Evolutionary conservation across 2,888 invertebrate genomes (phyloP).

Genomic region (Xanthorhoe designata): DNA sequence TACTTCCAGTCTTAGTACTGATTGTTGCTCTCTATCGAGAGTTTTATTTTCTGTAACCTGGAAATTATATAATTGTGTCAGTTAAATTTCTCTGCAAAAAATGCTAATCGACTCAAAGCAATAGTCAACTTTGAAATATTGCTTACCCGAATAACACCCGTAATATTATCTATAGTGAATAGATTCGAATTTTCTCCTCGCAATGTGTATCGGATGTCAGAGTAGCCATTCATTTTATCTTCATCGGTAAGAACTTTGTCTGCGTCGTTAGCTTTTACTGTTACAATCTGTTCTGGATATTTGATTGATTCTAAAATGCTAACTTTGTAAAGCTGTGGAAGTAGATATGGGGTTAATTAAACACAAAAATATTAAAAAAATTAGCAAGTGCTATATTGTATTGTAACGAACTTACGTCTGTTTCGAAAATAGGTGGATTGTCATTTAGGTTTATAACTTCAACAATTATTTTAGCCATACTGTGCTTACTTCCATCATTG

Average conservation of each 20-base stretch:
- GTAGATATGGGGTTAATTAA: neutral
- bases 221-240: conserved; percentile 87
- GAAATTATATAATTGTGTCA: neutral
- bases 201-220: conserved; percentile 89
- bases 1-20: conserved; percentile 88
- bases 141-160: conserved; percentile 88
- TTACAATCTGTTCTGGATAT: conserved; percentile 88
- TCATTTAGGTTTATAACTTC: conserved; percentile 92
- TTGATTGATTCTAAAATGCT: conserved; percentile 89
- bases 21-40: conserved; percentile 90
- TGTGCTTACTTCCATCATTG: conserved; percentile 83
- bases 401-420: conserved; percentile 73
- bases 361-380: neutral
- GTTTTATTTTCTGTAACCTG: conserved; percentile 87
- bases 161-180: conserved; percentile 89
- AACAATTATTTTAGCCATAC: conserved; percentile 88
- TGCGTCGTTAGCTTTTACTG: conserved; percentile 89
- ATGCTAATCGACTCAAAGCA: neutral
- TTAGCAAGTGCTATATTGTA: neutral
- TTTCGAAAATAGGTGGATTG: conserved; percentile 90
- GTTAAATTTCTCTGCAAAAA: neutral
- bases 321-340: conserved; percentile 87
- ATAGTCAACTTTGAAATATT: neutral
- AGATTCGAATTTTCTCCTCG: conserved; percentile 90
- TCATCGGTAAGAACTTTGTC: conserved; percentile 87